A percentile compares a stretch with the other conserved stretches of the same genome.
phyloP scores from a whole-genome alignment of 2,113 vertebrate species.

The Rhea pennata region DNA sequence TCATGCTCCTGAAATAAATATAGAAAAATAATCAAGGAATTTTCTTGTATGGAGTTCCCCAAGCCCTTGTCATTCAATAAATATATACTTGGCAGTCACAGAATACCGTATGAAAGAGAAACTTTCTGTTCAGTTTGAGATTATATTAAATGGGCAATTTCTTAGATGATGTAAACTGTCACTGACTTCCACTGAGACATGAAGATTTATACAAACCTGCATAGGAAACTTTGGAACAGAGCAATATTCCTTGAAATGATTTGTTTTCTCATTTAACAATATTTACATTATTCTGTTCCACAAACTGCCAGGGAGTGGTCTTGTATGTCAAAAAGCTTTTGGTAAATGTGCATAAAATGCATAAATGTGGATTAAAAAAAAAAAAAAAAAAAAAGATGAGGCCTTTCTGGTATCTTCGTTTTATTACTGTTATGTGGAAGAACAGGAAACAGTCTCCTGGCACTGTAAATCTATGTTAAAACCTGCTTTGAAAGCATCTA shows the following conservation, averaged over 20 bases:
- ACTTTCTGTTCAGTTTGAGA: not conserved
- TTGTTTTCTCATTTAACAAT: not conserved
- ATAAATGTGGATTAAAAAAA: not conserved
- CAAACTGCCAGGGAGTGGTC: not conserved
- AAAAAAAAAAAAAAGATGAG: not conserved
- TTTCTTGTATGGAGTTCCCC: not conserved
- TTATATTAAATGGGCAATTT: not conserved
- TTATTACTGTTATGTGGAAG: not conserved
- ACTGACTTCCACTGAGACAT: not conserved
- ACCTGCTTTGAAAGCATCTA: not conserved
- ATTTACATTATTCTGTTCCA: not conserved
- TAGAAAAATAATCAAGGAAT: not conserved
- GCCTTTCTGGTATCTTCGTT: not conserved
- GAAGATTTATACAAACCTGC: not conserved
- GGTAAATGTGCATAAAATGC: not conserved
- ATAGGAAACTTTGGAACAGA: not conserved
- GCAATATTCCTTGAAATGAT: not conserved
- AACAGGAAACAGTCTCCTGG: not conserved
- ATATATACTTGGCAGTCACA: not conserved
- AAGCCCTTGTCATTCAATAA: not conserved
- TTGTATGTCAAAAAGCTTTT: not conserved
- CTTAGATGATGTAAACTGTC: not conserved
- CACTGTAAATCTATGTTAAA: not conserved
- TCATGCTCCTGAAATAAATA: not conserved
- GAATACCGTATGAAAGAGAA: not conserved